phyloP scores from a whole-genome alignment of 64 coral and sea anemone species.

The Montipora cactus region DNA sequence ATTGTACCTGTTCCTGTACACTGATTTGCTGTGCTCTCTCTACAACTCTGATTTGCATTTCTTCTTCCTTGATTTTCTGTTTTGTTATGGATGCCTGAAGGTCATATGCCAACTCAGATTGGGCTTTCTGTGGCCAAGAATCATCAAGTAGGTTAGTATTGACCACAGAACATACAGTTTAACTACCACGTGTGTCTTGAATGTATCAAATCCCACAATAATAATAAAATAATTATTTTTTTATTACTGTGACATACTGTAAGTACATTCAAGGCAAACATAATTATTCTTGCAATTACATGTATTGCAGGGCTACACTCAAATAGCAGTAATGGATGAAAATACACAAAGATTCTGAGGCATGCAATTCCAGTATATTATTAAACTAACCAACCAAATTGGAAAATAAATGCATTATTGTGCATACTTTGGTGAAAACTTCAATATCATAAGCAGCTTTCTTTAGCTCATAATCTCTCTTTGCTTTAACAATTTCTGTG shows the following conservation, averaged over 20 bases:
- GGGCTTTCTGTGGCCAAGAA: slow-evolving; percentile 60
- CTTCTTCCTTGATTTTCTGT: slow-evolving; percentile 97
- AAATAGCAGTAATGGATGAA: too few species aligned
- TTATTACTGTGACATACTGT: too few species aligned
- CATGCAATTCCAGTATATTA: too few species aligned
- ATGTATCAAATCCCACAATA: too few species aligned
- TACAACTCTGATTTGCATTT: slow-evolving; percentile 93
- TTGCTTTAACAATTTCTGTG: slow-evolving; percentile 88
- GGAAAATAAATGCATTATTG: too few species aligned
- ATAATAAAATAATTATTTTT: too few species aligned
- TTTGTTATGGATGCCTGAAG: slow-evolving; percentile 93
- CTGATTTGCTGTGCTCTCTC: slow-evolving; percentile 97
- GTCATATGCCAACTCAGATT: slow-evolving; percentile 88
- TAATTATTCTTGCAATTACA: too few species aligned
- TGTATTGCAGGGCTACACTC: too few species aligned
- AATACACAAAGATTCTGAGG: too few species aligned
- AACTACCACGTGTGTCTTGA: too few species aligned
- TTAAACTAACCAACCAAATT: too few species aligned
- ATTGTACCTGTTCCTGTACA: slow-evolving; percentile 93
- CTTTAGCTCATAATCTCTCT: slow-evolving; percentile 94
- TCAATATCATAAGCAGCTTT: slow-evolving; percentile 97
- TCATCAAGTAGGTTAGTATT: background rate
- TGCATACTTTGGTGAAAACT: slow-evolving; percentile 88
- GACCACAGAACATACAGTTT: background rate
- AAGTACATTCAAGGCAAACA: too few species aligned